Evolutionary conservation across 2,113 vertebrate genomes (phyloP), one percentile per base, ranked within the genome.

Genomic region (Thomomys bottae): DNA sequence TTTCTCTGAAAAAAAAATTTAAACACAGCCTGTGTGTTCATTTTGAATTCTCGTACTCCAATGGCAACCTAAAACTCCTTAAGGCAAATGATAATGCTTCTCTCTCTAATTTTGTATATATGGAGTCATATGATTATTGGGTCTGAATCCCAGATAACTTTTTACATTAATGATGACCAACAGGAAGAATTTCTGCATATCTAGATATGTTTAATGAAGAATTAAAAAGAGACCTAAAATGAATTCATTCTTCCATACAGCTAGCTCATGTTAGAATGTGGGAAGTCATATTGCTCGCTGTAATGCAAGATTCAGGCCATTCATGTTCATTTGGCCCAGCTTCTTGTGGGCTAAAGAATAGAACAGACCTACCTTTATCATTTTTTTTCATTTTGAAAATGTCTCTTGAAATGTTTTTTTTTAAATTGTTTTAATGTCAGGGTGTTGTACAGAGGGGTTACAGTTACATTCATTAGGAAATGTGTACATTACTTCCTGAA

Each of bases 1-100:
- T 3, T 73, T 42, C 36, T 3, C 8, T 61, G 38, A 64, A 73
- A 76, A 71, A 42, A 89, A 42, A 67, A 12, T 34, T 90, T 9
- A 42, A 32, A 17, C 59, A 87, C 34, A n/a, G n/a, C 36, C 18
- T 80, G 4, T 70, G 26, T 10, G 0, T 76, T 87, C 36, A 36
- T 54, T 63, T 92, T 85, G 59, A 86, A 89, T 91, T 86, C 54
- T 24, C 21, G 36, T 78, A 75, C 26, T 23, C 30, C 45, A 42
- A 20, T 36, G 72, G 5, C 17, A 32, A 23, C 21, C 18, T 67
- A 21, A 77, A 81, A 26, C 45, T 70, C 42, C 42, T 86, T 28
- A n/a, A 20, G 30, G 18, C 49, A 32, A 10, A 24, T 36, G 49
- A 45, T n/a, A 32, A 24, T 32, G 12, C 32, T 77, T 83, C 42